Conservation (phyloP, 1,140 invertebrate genomes). For the Piezodorus guildinii region DNA sequence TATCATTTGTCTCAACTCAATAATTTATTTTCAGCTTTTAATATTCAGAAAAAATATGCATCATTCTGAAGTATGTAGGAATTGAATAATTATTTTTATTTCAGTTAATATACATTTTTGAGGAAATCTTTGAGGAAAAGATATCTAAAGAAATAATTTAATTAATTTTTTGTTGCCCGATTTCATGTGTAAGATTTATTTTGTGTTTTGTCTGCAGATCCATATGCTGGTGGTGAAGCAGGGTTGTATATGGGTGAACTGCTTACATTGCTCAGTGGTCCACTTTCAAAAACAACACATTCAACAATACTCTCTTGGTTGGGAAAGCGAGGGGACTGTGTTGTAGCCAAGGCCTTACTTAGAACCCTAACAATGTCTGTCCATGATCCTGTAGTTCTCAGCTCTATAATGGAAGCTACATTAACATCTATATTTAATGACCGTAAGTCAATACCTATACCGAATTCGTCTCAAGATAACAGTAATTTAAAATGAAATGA, state of each 20-base stretch:
- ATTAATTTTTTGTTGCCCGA: too few relatives aligned
- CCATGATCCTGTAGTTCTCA: constrained; percentile 35
- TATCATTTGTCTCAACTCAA: neutral
- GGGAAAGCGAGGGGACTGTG: constrained; percentile 35
- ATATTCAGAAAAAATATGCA: too few relatives aligned
- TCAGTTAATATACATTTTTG: too few relatives aligned
- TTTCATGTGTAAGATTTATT: too few relatives aligned
- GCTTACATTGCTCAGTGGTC: constrained; percentile 36
- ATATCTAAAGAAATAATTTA: too few relatives aligned
- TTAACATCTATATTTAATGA: constrained; percentile 26
- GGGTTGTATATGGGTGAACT: constrained; percentile 39
- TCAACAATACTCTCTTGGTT: constrained; percentile 33
- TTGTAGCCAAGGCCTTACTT: constrained; percentile 38
- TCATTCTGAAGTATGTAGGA: too few relatives aligned
- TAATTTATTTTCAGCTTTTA: too few relatives aligned
- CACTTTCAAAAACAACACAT: constrained; percentile 24
- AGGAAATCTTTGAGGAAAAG: too few relatives aligned
- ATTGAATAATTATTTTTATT: too few relatives aligned
- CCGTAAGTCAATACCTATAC: neutral
- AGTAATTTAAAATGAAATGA: too few relatives aligned
- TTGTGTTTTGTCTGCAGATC: neutral
- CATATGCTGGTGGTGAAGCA: constrained; percentile 32
- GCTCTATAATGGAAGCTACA: constrained; percentile 39
- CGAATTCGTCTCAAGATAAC: too few relatives aligned
- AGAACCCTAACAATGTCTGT: constrained; percentile 36